phyloP scores from a whole-genome alignment of 2,797 vertebrate genomes.

The Todus mexicanus region DNA sequence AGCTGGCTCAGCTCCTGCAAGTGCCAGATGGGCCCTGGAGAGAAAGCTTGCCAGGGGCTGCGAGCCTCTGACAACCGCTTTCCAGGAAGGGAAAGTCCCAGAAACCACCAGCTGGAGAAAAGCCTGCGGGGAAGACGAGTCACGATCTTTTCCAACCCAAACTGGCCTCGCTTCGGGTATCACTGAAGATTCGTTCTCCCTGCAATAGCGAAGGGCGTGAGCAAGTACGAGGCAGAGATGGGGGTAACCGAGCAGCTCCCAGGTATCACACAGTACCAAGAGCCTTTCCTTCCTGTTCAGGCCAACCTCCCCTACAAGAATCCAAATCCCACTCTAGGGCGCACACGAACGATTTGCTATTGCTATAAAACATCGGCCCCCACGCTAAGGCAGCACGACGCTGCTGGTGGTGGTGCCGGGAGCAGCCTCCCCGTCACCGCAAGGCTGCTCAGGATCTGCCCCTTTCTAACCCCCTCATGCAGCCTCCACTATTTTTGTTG shows the following conservation, averaged over 20 bases:
- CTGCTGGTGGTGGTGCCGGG: too few species aligned
- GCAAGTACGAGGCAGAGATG: background rate
- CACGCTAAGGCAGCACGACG: too few species aligned
- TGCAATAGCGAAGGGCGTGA: background rate
- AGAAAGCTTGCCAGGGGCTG: background rate
- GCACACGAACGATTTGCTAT: background rate
- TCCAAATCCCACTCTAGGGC: background rate
- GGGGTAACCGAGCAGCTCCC: background rate
- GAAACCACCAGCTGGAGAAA: background rate
- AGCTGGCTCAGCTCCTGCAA: background rate
- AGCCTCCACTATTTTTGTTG: too few species aligned
- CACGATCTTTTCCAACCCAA: background rate
- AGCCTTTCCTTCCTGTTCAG: background rate
- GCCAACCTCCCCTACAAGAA: background rate
- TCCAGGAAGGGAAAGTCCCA: slow-evolving; percentile 7
- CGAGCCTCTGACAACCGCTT: background rate
- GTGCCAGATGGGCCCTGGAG: slow-evolving; percentile 11
- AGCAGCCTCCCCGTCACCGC: too few species aligned
- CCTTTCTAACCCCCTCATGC: too few species aligned
- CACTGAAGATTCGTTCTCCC: background rate
- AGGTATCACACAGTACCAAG: background rate
- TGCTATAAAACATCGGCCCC: background rate
- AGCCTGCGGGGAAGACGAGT: background rate
- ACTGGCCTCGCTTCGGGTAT: background rate
- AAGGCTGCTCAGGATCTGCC: too few species aligned